A percentile compares a stretch with the other conserved stretches of the same genome.
Conservation (phyloP, 2,113 vertebrate species). For the Clarias gariepinus region DNA sequence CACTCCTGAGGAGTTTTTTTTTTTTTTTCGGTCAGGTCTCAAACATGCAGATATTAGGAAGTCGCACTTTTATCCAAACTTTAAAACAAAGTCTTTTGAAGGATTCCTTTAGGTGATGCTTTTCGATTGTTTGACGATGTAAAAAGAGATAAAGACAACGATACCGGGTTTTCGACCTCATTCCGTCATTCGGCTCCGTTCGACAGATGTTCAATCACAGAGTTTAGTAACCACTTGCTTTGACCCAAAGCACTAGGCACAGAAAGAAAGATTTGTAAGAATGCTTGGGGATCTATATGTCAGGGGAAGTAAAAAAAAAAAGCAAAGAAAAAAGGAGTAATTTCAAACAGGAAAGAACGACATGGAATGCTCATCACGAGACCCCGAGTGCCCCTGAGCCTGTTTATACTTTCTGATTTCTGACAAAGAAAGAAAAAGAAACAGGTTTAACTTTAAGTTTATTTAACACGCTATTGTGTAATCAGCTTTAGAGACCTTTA, state of each 20-base stretch:
- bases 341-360: not conserved
- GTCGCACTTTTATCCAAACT: not conserved
- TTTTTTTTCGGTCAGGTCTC: not conserved
- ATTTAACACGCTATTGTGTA: not conserved
- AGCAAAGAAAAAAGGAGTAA: not conserved
- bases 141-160: not conserved
- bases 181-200: slow-evolving; percentile 33
- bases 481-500: not conserved
- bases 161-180: slow-evolving; percentile 7
- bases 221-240: not conserved
- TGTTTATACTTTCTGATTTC: not conserved
- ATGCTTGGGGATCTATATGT: not conserved
- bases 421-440: not conserved
- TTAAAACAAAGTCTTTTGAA: not conserved
- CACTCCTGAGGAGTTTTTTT: not conserved
- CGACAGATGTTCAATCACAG: not conserved
- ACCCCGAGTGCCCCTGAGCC: not conserved
- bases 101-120: not conserved
- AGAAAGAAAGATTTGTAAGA: not conserved
- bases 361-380: not conserved
- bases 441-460: not conserved
- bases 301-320: not conserved
- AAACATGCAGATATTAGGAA: not conserved
- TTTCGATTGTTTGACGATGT: not conserved
- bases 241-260: not conserved